These are phyloP conservation scores for Hyposoter didymator DNA, from an alignment of 2,888 invertebrate species.

Conservation along the genomic window DNA sequence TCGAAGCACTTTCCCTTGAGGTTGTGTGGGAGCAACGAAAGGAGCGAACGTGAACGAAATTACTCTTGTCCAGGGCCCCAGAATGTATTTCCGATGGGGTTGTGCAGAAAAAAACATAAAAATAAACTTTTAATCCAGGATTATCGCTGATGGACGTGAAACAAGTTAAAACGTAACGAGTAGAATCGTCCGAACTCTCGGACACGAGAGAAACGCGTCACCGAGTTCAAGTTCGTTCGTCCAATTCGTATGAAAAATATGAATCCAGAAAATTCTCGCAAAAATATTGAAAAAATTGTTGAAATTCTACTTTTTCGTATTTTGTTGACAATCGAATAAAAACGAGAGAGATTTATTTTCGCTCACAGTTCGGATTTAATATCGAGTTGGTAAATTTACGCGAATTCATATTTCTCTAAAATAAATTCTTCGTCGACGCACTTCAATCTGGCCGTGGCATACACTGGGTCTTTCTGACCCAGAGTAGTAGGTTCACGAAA, in stretches of 20 bases:
- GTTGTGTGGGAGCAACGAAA: constrained; percentile 1
- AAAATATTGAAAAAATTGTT: constrained; percentile 11
- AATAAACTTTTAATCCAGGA: constrained; percentile 60
- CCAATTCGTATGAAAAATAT: constrained; percentile 23
- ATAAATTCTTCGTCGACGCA: too few relatives aligned
- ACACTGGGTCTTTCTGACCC: too few relatives aligned
- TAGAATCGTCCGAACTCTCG: constrained; percentile 5
- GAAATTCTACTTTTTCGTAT: not conserved
- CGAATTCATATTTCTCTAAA: not conserved
- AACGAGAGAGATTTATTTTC: not conserved
- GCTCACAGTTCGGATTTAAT: not conserved
- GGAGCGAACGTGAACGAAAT: constrained; percentile 29
- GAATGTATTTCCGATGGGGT: constrained; percentile 15
- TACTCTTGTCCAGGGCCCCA: constrained; percentile 22
- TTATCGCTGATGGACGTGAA: constrained; percentile 61
- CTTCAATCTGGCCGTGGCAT: too few relatives aligned
- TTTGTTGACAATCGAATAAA: not conserved
- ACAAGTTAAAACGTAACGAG: constrained; percentile 52
- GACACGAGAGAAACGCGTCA: not conserved
- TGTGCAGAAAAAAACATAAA: constrained; percentile 15
- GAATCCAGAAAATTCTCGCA: not conserved
- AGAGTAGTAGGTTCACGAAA: not conserved
- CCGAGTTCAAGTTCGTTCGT: constrained; percentile 18
- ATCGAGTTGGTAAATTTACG: not conserved
- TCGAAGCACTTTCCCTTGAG: not conserved